A percentile compares a stretch with the other conserved stretches of the same genome.
These are phyloP conservation scores for Melanostoma scalare DNA, from an alignment of 2,888 invertebrate genomes.

Conservation along the genomic window DNA sequence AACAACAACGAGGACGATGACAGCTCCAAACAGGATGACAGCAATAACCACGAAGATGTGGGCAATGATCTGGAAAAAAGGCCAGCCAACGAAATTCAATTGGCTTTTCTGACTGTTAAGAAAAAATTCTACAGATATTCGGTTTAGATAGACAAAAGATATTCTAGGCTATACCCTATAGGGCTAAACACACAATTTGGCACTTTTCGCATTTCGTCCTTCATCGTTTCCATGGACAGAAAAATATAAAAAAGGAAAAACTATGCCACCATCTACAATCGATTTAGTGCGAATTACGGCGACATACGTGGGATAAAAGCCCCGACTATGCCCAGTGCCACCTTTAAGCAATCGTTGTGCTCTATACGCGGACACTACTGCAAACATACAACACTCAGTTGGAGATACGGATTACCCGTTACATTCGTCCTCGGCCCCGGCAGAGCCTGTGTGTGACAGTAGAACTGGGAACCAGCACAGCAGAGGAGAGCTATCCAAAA, in stretches of 20 bases:
- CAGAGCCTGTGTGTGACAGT: slow-evolving; percentile 28
- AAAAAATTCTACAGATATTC: slow-evolving; percentile 16
- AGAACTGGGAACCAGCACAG: slow-evolving; percentile 42
- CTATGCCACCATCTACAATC: slow-evolving; percentile 50
- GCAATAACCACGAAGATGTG: slow-evolving; percentile 70
- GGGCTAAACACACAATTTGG: slow-evolving; percentile 52
- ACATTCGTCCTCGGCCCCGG: not conserved
- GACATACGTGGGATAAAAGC: slow-evolving; percentile 50
- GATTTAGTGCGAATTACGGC: slow-evolving; percentile 56
- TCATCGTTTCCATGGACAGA: not conserved
- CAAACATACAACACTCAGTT: slow-evolving; percentile 30
- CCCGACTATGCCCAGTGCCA: slow-evolving; percentile 46
- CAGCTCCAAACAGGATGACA: slow-evolving; percentile 55
- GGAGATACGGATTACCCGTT: slow-evolving; percentile 42
- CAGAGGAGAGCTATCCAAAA: slow-evolving; percentile 42
- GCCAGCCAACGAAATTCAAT: slow-evolving; percentile 49
- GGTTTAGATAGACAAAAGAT: slow-evolving; percentile 30
- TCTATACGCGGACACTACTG: slow-evolving; percentile 30
- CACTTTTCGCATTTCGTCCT: slow-evolving; percentile 45
- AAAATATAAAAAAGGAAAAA: slow-evolving; percentile 27
- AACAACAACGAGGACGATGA: slow-evolving; percentile 25
- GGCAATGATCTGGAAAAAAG: slow-evolving; percentile 59
- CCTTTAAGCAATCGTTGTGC: slow-evolving; percentile 48
- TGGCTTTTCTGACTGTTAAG: slow-evolving; percentile 35
- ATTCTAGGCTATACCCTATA: slow-evolving; percentile 5